phyloP scores from a whole-genome alignment of 2,888 invertebrate genomes.

The Micoletzkya japonica region DNA sequence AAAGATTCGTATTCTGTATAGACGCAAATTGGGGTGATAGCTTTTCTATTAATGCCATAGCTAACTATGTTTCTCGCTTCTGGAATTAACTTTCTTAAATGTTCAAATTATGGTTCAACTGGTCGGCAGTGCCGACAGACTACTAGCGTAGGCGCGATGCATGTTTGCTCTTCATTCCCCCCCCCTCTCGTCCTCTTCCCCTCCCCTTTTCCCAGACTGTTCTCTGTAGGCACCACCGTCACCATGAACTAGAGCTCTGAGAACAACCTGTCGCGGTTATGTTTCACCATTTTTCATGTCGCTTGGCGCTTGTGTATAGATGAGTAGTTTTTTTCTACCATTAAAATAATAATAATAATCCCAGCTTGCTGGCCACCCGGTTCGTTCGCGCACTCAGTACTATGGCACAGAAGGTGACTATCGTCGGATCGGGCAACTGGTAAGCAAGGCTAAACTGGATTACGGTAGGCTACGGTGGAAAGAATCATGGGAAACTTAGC shows the following conservation, averaged over 20 bases:
- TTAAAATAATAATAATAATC: neutral
- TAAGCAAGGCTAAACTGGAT: constrained; percentile 27
- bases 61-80: too few species aligned
- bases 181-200: constrained; percentile 10
- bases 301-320: too few species aligned
- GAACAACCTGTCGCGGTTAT: neutral
- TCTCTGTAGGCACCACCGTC: neutral
- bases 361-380: constrained; percentile 6
- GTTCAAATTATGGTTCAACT: neutral
- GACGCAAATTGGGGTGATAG: too few species aligned
- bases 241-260: neutral
- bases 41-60: too few species aligned
- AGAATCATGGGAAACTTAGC: too few species aligned
- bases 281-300: neutral
- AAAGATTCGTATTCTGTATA: too few species aligned
- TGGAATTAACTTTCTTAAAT: too few species aligned
- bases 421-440: constrained; percentile 59
- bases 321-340: neutral
- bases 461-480: too few species aligned
- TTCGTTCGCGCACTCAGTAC: neutral
- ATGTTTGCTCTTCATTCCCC: neutral
- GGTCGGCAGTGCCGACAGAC: neutral
- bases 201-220: constrained; percentile 7
- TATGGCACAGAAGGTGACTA: constrained; percentile 44
- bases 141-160: neutral